Evolutionary conservation across 1,140 invertebrate species (phyloP).

Genomic region (Venustaconcha ellipsiformis): DNA sequence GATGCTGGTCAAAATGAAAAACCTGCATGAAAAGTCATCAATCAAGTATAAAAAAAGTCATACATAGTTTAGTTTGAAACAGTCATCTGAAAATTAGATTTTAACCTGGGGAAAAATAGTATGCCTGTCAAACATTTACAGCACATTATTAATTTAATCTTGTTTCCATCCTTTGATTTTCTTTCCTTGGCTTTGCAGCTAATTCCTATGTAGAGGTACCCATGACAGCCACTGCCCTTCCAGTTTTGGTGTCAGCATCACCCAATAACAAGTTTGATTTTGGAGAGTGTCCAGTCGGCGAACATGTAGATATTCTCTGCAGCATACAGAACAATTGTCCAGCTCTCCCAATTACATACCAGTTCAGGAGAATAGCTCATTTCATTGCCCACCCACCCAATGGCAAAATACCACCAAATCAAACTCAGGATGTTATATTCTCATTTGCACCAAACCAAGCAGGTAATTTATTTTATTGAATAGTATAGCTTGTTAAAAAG

Average conservation of each 20-base stretch:
- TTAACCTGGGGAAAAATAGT: too few species aligned
- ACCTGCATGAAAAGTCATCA: too few species aligned
- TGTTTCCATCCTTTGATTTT: too few species aligned
- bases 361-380: slow-evolving; percentile 67
- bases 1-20: too few species aligned
- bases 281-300: slow-evolving; percentile 64
- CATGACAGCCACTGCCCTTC: slow-evolving; percentile 67
- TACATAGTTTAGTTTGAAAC: too few species aligned
- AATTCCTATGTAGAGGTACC: slow-evolving; percentile 61
- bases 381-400: slow-evolving; percentile 61
- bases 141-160: too few species aligned
- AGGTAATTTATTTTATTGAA: slow-evolving; percentile 45
- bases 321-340: slow-evolving; percentile 63
- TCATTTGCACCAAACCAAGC: slow-evolving; percentile 67
- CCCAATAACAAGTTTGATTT: slow-evolving; percentile 63
- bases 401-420: slow-evolving; percentile 61
- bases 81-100: too few species aligned
- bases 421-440: slow-evolving; percentile 63
- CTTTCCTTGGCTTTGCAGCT: slow-evolving; percentile 14
- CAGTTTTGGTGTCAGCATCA: slow-evolving; percentile 61
- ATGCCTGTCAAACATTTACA: too few species aligned
- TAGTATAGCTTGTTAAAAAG: too few species aligned
- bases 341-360: slow-evolving; percentile 57
- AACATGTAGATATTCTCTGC: slow-evolving; percentile 60
- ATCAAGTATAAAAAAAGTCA: too few species aligned